Evolutionary conservation across 2,113 vertebrate genomes (phyloP), one percentile per base, ranked within the genome.

Genomic region (Mugil cephalus): DNA sequence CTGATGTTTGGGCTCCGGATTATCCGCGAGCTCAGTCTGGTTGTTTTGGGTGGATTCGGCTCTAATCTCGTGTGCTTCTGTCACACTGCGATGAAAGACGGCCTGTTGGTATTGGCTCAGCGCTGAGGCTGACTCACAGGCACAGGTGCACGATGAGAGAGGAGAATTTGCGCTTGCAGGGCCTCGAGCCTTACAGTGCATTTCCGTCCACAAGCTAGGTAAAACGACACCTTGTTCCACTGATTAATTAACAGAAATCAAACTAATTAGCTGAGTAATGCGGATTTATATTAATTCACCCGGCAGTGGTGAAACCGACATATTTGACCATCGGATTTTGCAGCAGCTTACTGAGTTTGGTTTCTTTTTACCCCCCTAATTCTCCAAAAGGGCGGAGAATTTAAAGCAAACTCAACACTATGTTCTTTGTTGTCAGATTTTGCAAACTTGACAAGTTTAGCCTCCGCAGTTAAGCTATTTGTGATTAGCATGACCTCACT

Each of bases 31-130:
- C 79, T 89, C 89, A 80, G 74, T 60, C 71, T 70, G 84, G 66
- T 87, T 91, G 87, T 92, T 91, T 91, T 88, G 36, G 82, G 87
- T 80, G 85, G 87, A 89, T 88, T 91, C 74, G 18, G 69, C 64
- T 86, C 72, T 92, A 88, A 92, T 85, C 83, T 77, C 30, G 8
- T 46, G 70, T 68, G 85, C 86, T 91, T 89, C 86, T 89, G 87
- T 88, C 88, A 85, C 60, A 73, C 73, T 70, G 88, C 53, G 82
- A 91, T 90, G 89, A 94, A 84, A 88, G 85, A 86, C 81, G 45
- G 84, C 73, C 82, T 86, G 87, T 92, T 92, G 85, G 85, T 77
- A 36, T 86, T 92, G 93, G 90, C 82, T 79, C 63, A 13, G n/a
- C 2, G 18, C 56, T 65, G 66, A 43, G 58, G 72, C 70, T 91